Conservation (phyloP, 2,888 invertebrate genomes). For the Stegophylla sp. region DNA sequence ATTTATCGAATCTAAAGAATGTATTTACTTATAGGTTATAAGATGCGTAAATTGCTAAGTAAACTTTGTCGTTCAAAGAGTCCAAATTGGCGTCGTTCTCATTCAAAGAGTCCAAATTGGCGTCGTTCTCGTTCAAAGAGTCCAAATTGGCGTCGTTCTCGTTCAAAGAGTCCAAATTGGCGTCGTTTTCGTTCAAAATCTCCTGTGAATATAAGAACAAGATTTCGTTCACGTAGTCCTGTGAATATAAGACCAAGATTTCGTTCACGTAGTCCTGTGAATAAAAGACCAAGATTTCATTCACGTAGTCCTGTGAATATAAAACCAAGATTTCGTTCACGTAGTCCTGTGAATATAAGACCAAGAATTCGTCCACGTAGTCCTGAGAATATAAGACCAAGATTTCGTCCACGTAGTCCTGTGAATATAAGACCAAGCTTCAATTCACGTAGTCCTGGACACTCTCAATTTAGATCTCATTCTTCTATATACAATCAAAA, state of each 20-base stretch:
- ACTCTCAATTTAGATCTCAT: slow-evolving; percentile 53
- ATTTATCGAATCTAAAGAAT: too few species aligned
- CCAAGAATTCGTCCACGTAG: too few species aligned
- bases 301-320: slow-evolving; percentile 22
- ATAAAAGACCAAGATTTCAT: slow-evolving; percentile 26
- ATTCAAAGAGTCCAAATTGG: slow-evolving; percentile 35
- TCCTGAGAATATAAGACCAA: too few species aligned
- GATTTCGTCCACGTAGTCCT: too few species aligned
- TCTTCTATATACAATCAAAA: slow-evolving; percentile 48
- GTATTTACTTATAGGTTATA: too few species aligned
- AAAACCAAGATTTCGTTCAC: slow-evolving; percentile 42
- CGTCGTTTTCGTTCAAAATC: slow-evolving; percentile 42
- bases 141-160: slow-evolving; percentile 33
- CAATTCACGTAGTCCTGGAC: slow-evolving; percentile 16
- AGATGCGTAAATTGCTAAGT: too few species aligned
- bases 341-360: too few species aligned
- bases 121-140: slow-evolving; percentile 42
- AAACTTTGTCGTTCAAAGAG: slow-evolving; percentile 29
- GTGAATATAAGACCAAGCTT: too few species aligned
- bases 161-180: slow-evolving; percentile 35
- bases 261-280: slow-evolving; percentile 35
- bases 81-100: slow-evolving; percentile 33
- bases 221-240: slow-evolving; percentile 43
- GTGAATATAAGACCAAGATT: slow-evolving; percentile 18
- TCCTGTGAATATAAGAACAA: slow-evolving; percentile 4